A percentile compares a stretch with the other conserved stretches of the same genome.
Evolutionary conservation across 2,797 vertebrate genomes (phyloP).

Genomic region (Hippoglossus hippoglossus): DNA sequence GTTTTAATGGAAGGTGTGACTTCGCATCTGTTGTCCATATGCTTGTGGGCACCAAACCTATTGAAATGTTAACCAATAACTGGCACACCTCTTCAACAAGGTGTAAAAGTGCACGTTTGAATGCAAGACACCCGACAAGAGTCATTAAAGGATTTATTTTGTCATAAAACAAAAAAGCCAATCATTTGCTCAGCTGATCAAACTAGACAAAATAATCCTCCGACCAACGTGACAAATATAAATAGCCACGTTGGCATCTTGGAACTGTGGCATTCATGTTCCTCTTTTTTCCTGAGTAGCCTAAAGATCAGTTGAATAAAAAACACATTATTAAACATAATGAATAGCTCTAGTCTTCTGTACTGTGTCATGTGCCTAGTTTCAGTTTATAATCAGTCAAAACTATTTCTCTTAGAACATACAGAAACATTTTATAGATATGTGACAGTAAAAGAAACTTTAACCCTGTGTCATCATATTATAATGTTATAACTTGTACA

Average conservation of each 20-base stretch:
- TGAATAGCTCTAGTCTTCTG: neutral
- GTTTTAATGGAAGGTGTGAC: slow-evolving; percentile 7
- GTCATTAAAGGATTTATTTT: neutral
- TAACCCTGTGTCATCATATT: neutral
- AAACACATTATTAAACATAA: too few species aligned
- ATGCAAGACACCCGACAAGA: neutral
- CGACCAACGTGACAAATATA: too few species aligned
- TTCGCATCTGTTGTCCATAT: slow-evolving; percentile 24
- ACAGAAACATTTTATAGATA: too few species aligned
- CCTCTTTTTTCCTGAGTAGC: too few species aligned
- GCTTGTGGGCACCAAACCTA: slow-evolving; percentile 11
- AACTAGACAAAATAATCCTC: too few species aligned
- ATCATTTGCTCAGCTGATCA: neutral
- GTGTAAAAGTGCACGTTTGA: neutral
- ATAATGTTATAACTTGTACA: too few species aligned
- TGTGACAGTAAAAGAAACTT: too few species aligned
- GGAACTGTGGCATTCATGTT: neutral
- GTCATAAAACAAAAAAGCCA: neutral
- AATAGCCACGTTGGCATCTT: too few species aligned
- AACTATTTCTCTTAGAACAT: neutral
- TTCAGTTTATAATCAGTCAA: neutral
- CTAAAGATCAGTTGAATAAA: too few species aligned
- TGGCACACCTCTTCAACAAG: neutral
- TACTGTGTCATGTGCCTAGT: neutral
- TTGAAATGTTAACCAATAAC: neutral